phyloP scores from a whole-genome alignment of 2,888 invertebrate species.

The Pterostichus madidus region DNA sequence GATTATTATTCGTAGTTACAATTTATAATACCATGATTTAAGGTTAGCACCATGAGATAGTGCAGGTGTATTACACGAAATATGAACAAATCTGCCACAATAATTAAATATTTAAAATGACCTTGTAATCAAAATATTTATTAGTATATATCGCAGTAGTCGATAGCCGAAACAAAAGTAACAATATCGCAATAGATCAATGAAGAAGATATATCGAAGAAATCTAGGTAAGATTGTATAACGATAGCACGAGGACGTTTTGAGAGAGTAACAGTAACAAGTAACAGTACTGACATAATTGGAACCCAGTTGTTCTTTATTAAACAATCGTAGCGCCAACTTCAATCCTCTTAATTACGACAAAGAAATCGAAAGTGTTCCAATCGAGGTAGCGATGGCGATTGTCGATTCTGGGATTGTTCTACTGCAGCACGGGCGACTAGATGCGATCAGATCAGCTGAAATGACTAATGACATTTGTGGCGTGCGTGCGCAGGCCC shows the following conservation, averaged over 20 bases:
- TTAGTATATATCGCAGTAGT: too few relatives aligned
- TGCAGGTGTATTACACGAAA: too few relatives aligned
- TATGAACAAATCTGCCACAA: too few relatives aligned
- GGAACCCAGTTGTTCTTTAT: conserved; percentile 9
- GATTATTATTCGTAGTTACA: too few relatives aligned
- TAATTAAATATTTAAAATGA: too few relatives aligned
- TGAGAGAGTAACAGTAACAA: not conserved
- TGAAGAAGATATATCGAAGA: conserved; percentile 4
- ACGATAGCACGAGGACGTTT: not conserved
- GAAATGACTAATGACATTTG: conserved; percentile 62
- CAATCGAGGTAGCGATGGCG: conserved; percentile 2
- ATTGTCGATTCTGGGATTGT: conserved; percentile 19
- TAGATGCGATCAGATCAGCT: conserved; percentile 51
- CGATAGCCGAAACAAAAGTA: too few relatives aligned
- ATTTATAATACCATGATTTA: too few relatives aligned
- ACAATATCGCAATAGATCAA: not conserved
- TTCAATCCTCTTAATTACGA: conserved; percentile 56
- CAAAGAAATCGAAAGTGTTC: conserved; percentile 59
- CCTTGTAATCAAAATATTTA: too few relatives aligned
- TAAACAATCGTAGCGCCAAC: conserved; percentile 27
- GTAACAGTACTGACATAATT: conserved; percentile 17
- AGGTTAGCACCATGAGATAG: too few relatives aligned
- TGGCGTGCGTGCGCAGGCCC: conserved; percentile 11
- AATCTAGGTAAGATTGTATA: not conserved
- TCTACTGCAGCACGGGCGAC: conserved; percentile 31